A percentile compares a stretch with the other conserved stretches of the same genome.
Evolutionary conservation across 2,888 invertebrate genomes (phyloP).

Genomic region (Lepidochrysops patricia): DNA sequence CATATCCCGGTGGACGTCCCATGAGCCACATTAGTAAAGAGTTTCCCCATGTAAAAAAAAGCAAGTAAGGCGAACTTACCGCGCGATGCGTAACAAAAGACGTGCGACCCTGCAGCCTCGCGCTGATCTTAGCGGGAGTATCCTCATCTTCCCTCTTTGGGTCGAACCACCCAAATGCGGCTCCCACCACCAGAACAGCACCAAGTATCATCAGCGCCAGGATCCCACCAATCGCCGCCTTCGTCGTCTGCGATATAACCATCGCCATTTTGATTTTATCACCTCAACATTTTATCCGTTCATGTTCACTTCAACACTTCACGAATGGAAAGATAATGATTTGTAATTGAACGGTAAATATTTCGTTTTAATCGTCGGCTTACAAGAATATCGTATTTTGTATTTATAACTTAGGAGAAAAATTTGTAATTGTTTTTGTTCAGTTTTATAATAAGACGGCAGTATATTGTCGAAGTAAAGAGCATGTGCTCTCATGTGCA

Average conservation of each 20-base stretch:
- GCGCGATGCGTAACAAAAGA: conserved; percentile 67
- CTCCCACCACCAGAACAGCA: conserved; percentile 62
- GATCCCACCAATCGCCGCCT: conserved; percentile 64
- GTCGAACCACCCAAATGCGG: conserved; percentile 66
- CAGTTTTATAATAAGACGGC: too few species aligned
- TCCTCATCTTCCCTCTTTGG: conserved; percentile 64
- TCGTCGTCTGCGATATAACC: conserved; percentile 69
- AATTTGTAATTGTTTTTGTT: too few species aligned
- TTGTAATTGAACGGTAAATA: not conserved
- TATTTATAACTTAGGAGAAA: too few species aligned
- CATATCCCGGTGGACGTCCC: too few species aligned
- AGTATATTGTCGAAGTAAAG: too few species aligned
- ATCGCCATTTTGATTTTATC: conserved; percentile 59
- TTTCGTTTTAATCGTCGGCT: not conserved
- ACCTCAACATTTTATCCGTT: conserved; percentile 42
- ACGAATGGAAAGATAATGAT: not conserved
- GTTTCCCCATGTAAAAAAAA: too few species aligned
- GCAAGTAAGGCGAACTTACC: conserved; percentile 45
- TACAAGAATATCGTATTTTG: too few species aligned
- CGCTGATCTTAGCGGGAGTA: conserved; percentile 61
- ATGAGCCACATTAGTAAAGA: not conserved
- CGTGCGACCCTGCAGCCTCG: conserved; percentile 59
- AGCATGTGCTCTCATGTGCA: too few species aligned
- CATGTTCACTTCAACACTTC: conserved; percentile 26
- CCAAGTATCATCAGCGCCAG: conserved; percentile 64